phyloP scores from a whole-genome alignment of 2,113 vertebrate species.

The Rhinolophus ferrumequinum region DNA sequence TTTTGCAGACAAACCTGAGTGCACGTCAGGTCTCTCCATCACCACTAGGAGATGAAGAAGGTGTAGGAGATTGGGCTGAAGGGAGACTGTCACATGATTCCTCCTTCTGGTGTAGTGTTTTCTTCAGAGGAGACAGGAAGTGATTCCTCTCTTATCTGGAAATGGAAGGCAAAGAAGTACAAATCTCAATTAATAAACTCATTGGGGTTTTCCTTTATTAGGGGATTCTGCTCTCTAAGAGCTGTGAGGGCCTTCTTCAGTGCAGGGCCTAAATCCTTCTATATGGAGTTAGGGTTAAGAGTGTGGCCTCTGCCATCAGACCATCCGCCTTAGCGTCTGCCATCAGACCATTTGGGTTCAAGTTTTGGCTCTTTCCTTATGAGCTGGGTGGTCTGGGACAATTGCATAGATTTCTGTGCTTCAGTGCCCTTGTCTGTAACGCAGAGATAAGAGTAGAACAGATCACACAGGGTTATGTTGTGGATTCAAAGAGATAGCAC shows the following conservation, averaged over 20 bases:
- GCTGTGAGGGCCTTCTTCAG: background rate
- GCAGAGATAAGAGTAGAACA: rapidly evolving
- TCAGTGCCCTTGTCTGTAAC: rapidly evolving
- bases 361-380: background rate
- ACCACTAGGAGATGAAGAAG: background rate
- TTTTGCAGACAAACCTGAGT: background rate
- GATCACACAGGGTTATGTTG: rapidly evolving
- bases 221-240: background rate
- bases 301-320: background rate
- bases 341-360: background rate
- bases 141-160: background rate
- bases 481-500: background rate
- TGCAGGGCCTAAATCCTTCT: background rate
- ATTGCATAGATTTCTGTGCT: background rate
- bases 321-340: background rate
- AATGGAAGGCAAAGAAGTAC: background rate
- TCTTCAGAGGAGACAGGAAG: background rate
- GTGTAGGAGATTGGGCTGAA: rapidly evolving
- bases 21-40: background rate
- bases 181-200: background rate
- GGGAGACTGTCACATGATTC: background rate
- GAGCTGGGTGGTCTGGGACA: background rate
- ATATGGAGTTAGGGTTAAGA: rapidly evolving
- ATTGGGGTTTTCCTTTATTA: background rate
- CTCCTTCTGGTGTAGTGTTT: background rate